A percentile compares a stretch with the other conserved stretches of the same genome.
These are phyloP conservation scores for Bombycilla garrulus DNA, from an alignment of 2,113 vertebrate species.

Conservation along the genomic window DNA sequence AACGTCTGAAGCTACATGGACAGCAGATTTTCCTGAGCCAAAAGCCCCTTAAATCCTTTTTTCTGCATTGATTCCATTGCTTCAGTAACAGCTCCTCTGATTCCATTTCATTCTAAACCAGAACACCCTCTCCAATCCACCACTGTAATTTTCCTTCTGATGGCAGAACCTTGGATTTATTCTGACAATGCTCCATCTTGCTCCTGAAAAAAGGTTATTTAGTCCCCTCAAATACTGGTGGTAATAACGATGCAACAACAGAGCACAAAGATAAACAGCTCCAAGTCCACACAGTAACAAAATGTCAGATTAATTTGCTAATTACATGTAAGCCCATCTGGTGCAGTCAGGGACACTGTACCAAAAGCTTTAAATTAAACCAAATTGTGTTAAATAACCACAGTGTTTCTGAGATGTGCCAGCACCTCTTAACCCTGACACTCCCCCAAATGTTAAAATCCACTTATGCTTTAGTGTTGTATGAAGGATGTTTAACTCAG, in stretches of 20 bases:
- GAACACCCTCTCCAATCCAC: accelerated
- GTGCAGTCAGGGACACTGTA: neutral
- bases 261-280: neutral
- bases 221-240: neutral
- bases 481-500: neutral
- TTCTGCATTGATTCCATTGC: neutral
- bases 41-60: neutral
- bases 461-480: neutral
- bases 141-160: neutral
- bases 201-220: neutral
- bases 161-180: neutral
- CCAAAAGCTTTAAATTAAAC: neutral
- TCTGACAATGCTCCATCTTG: neutral
- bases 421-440: neutral
- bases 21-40: neutral
- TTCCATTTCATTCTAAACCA: neutral
- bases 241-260: neutral
- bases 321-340: neutral
- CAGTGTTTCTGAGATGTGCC: neutral
- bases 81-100: neutral
- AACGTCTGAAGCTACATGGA: accelerated
- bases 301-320: neutral
- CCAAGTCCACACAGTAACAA: neutral
- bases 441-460: neutral
- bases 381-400: neutral